These are phyloP conservation scores for Pseudopodoces humilis DNA, from an alignment of 2,113 vertebrate genomes.

Conservation along the genomic window DNA sequence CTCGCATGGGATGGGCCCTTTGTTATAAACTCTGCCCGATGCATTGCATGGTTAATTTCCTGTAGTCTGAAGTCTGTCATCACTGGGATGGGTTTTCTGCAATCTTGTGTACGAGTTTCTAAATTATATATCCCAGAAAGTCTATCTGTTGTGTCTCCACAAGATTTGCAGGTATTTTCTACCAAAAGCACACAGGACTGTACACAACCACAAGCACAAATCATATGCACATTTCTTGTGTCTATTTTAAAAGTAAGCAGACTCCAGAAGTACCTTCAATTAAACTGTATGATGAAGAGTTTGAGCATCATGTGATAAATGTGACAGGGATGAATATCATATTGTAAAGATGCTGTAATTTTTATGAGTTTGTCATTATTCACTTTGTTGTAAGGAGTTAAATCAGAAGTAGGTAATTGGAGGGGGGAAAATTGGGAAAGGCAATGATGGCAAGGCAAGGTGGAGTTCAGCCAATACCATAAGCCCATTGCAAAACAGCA, in stretches of 20 bases:
- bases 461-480: background rate
- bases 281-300: background rate
- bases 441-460: background rate
- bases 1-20: background rate
- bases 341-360: background rate
- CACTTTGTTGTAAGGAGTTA: background rate
- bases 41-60: background rate
- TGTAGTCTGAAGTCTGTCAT: background rate
- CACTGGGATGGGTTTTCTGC: background rate
- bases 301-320: background rate
- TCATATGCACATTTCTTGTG: background rate
- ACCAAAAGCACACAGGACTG: background rate
- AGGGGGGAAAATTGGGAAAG: background rate
- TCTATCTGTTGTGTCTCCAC: background rate
- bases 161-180: background rate
- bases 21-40: accelerated
- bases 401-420: background rate
- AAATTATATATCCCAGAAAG: background rate
- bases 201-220: background rate
- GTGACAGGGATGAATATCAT: accelerated
- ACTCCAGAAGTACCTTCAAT: background rate
- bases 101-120: background rate
- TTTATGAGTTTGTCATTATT: background rate
- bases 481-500: background rate
- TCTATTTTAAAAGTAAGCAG: background rate